phyloP scores from a whole-genome alignment of 2,797 vertebrate genomes.

The Rhinoraja longicauda region DNA sequence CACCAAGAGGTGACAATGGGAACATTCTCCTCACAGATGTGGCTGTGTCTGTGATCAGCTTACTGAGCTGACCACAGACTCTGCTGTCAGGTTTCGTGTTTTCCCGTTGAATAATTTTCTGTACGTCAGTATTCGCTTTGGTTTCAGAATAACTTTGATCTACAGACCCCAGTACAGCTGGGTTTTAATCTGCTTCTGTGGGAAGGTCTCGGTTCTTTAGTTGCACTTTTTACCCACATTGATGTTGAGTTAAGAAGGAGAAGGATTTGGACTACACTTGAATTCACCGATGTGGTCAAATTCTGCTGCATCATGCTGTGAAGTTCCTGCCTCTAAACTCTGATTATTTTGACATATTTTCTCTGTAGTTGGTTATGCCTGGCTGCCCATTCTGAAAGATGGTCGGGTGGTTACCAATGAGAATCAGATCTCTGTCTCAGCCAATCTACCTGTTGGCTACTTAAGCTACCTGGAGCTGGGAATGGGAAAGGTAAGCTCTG shows the following conservation, averaged over 20 bases:
- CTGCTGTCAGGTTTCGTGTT: background rate
- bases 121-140: background rate
- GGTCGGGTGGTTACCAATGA: slow-evolving; percentile 82
- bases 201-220: background rate
- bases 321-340: background rate
- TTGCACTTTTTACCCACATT: background rate
- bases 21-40: no score
- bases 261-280: background rate
- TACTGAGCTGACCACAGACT: no score
- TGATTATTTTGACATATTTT: background rate
- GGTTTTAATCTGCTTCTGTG: background rate
- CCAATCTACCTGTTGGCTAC: slow-evolving; percentile 79
- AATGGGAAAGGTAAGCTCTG: slow-evolving; percentile 69
- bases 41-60: no score
- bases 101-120: background rate
- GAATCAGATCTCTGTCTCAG: slow-evolving; percentile 76
- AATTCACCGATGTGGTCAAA: background rate
- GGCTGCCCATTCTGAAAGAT: slow-evolving; percentile 86
- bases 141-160: background rate
- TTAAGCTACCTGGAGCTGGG: slow-evolving; percentile 72
- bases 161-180: background rate
- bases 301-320: background rate
- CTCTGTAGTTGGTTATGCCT: slow-evolving; percentile 80
- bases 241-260: background rate
- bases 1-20: no score